Conservation (phyloP, 2,888 invertebrate species). For the Drosophila birchii region DNA sequence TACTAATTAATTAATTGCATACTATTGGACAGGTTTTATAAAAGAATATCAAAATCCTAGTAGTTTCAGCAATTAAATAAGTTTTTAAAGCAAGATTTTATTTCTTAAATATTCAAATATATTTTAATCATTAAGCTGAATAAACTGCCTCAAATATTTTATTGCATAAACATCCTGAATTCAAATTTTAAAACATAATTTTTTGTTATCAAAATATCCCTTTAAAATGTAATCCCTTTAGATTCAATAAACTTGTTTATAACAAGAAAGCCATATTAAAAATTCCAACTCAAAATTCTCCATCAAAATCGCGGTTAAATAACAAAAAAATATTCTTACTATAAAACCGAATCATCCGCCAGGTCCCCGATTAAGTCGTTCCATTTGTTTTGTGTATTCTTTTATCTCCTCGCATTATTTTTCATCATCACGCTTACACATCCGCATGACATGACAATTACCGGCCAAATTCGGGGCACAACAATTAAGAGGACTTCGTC, state of each 20-base stretch:
- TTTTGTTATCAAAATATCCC: too few relatives aligned
- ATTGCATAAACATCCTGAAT: not conserved
- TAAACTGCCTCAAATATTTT: not conserved
- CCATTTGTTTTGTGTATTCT: constrained; percentile 1
- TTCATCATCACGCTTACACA: constrained; percentile 29
- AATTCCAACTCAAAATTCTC: not conserved
- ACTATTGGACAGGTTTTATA: not conserved
- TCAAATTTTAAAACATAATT: too few relatives aligned
- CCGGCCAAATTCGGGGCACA: constrained; percentile 12
- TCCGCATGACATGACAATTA: constrained; percentile 43
- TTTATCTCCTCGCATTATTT: constrained; percentile 17
- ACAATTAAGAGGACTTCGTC: constrained; percentile 13
- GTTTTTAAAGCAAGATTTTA: too few relatives aligned
- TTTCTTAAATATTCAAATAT: too few relatives aligned
- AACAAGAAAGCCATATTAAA: too few relatives aligned
- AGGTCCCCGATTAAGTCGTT: constrained; percentile 1
- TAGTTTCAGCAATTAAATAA: not conserved
- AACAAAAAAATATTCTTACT: not conserved
- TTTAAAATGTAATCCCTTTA: too few relatives aligned
- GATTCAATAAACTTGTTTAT: too few relatives aligned
- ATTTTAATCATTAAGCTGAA: not conserved
- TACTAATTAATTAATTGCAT: not conserved
- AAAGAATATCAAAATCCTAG: not conserved
- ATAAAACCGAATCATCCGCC: not conserved
- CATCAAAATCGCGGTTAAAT: not conserved